Percentiles rank a stretch among this genome's conserved stretches.
Evolutionary conservation across 2,113 vertebrate genomes (phyloP).

Genomic region (Perognathus longimembris): DNA sequence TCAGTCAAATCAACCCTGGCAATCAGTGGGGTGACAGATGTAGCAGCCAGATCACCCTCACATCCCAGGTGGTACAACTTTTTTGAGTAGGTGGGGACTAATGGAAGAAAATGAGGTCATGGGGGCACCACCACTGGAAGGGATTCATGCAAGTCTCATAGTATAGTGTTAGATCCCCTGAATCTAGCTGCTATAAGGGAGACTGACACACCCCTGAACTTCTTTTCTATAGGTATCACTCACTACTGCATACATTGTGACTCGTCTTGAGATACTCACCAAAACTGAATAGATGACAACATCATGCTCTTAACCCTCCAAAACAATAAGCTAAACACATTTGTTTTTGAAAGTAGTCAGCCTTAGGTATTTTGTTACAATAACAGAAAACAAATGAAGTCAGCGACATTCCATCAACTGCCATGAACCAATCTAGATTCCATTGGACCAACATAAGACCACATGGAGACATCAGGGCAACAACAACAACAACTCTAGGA

Average conservation of each 20-base stretch:
- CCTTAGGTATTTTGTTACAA: not conserved
- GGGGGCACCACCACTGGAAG: not conserved
- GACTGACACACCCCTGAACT: not conserved
- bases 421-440: not conserved
- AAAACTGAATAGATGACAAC: not conserved
- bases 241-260: too few relatives aligned
- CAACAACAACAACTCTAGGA: not conserved
- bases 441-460: not conserved
- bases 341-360: not conserved
- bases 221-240: not conserved
- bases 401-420: not conserved
- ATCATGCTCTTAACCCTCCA: not conserved
- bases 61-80: not conserved
- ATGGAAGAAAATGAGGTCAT: not conserved
- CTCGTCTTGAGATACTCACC: not conserved
- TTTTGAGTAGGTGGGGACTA: not conserved
- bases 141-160: not conserved
- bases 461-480: not conserved
- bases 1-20: too few relatives aligned
- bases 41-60: too few relatives aligned
- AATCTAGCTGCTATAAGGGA: not conserved
- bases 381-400: not conserved
- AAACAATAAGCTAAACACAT: not conserved
- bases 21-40: too few relatives aligned
- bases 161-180: too few relatives aligned